These are phyloP conservation scores for Tineola bisselliella DNA, from an alignment of 2,888 invertebrate genomes.

Conservation along the genomic window DNA sequence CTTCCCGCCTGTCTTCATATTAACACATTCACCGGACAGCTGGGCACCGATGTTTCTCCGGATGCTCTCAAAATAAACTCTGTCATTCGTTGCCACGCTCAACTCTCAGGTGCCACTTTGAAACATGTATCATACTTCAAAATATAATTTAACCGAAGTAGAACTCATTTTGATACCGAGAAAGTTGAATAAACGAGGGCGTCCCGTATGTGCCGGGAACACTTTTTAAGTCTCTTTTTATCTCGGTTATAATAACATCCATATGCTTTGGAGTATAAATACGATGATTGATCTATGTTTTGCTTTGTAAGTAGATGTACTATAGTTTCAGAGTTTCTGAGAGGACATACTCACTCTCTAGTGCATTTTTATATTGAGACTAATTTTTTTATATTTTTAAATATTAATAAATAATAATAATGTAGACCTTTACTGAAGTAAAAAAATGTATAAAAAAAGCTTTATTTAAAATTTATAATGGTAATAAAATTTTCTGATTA, in stretches of 20 bases:
- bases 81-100: slow-evolving; percentile 14
- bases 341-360: neutral
- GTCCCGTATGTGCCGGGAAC: neutral
- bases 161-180: neutral
- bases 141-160: neutral
- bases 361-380: no score
- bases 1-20: slow-evolving; percentile 45
- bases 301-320: neutral
- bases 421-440: no score
- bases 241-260: neutral
- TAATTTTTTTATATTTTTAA: no score
- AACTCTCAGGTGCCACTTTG: slow-evolving; percentile 37
- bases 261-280: neutral
- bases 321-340: neutral
- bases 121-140: slow-evolving; percentile 8
- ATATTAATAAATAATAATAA: no score
- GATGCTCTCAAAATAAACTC: slow-evolving; percentile 56
- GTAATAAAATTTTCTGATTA: neutral
- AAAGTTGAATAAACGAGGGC: neutral
- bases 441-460: neutral
- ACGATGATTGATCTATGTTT: neutral
- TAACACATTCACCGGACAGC: slow-evolving; percentile 48
- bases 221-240: slow-evolving; percentile 3
- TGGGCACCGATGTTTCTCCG: slow-evolving; percentile 35
- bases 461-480: neutral